Evolutionary conservation across 2,113 vertebrate species (phyloP).

Genomic region (Zosterops hypoxanthus): DNA sequence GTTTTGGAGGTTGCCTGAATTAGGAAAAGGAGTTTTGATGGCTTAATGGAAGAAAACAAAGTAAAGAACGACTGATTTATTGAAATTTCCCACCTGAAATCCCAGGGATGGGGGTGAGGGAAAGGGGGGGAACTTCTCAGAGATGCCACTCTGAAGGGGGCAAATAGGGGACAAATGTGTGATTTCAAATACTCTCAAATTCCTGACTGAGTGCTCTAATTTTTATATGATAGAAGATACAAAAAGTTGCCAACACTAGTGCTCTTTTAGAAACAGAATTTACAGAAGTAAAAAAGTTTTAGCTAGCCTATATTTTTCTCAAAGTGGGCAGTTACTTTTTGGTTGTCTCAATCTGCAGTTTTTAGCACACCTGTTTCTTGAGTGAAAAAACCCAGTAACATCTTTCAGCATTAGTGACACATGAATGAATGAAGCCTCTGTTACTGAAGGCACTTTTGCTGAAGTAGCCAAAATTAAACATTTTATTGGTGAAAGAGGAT

Average conservation of each 20-base stretch:
- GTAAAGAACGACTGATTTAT: neutral
- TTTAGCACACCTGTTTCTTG: neutral
- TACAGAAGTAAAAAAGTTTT: neutral
- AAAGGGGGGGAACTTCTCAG: neutral
- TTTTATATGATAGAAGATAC: neutral
- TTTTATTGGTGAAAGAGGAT: neutral
- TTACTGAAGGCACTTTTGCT: neutral
- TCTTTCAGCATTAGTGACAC: neutral
- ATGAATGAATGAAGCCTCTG: neutral
- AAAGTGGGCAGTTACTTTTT: neutral
- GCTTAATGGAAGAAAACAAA: neutral
- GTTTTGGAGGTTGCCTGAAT: neutral
- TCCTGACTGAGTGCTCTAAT: neutral
- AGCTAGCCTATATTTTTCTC: neutral
- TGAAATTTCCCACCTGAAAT: neutral
- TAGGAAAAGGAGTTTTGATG: neutral
- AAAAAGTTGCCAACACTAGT: neutral
- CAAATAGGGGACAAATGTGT: neutral
- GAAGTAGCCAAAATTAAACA: neutral
- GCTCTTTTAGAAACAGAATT: neutral
- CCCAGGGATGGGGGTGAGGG: too few species aligned
- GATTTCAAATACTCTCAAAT: neutral
- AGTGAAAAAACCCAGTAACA: neutral
- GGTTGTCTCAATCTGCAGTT: neutral
- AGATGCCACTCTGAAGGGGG: neutral